phyloP scores from a whole-genome alignment of 2,888 invertebrate genomes.

The Scaptomyza polygonia region DNA sequence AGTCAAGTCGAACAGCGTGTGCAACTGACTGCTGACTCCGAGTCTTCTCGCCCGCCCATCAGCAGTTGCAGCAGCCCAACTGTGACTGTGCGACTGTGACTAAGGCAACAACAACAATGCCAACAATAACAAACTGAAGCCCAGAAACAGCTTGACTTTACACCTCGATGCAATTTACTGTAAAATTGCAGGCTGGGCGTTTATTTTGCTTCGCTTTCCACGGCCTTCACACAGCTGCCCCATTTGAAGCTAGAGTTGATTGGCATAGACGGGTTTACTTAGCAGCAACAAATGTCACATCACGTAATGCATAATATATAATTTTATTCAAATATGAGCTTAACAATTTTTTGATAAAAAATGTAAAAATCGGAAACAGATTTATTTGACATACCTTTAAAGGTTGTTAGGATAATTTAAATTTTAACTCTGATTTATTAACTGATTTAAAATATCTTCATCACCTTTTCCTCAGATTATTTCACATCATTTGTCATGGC shows the following conservation, averaged over 20 bases:
- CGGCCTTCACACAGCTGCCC: slow-evolving; percentile 12
- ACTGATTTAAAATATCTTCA: too few relatives aligned
- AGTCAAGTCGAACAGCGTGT: slow-evolving; percentile 56
- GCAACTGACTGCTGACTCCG: slow-evolving; percentile 31
- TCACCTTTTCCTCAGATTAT: too few relatives aligned
- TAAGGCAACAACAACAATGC: background rate
- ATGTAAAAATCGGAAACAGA: background rate
- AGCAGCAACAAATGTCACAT: slow-evolving; percentile 36
- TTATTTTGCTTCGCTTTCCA: slow-evolving; percentile 46
- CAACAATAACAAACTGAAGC: slow-evolving; percentile 14
- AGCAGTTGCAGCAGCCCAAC: slow-evolving; percentile 1
- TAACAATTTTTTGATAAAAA: background rate
- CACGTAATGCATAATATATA: slow-evolving; percentile 29
- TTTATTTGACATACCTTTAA: too few relatives aligned
- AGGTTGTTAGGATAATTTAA: too few relatives aligned
- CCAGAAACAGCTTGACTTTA: slow-evolving; percentile 65
- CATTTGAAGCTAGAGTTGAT: slow-evolving; percentile 32
- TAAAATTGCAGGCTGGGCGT: slow-evolving; percentile 61
- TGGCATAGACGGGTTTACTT: slow-evolving; percentile 43
- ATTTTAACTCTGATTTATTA: too few relatives aligned
- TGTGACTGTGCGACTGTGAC: slow-evolving; percentile 18
- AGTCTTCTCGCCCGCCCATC: slow-evolving; percentile 15
- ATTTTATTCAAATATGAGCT: slow-evolving; percentile 35
- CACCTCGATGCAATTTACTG: slow-evolving; percentile 76
- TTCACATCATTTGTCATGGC: too few relatives aligned